phyloP scores from a whole-genome alignment of 92 coral and sea anemone species.

The Epizoanthus stellaris region DNA sequence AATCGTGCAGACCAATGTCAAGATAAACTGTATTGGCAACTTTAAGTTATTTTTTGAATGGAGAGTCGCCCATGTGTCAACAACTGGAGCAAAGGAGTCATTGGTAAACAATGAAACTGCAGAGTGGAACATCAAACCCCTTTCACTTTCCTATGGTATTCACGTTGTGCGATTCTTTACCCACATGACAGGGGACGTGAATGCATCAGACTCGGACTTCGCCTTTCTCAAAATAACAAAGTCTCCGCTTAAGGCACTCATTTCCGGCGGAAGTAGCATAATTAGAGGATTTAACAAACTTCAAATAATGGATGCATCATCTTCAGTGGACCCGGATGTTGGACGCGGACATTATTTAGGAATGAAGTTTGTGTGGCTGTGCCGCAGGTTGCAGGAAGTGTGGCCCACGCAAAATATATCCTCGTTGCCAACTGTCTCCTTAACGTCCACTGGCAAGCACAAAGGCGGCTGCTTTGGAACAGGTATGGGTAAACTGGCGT shows the following conservation, averaged over 20 bases:
- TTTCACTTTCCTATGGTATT: conserved; percentile 32
- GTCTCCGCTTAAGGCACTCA: conserved; percentile 46
- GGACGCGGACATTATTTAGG: background rate
- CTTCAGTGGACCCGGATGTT: conserved; percentile 49
- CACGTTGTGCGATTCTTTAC: conserved; percentile 22
- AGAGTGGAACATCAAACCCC: conserved; percentile 43
- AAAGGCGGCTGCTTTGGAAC: conserved; percentile 83
- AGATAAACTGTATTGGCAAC: conserved; percentile 26
- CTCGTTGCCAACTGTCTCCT: conserved; percentile 13
- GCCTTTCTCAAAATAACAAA: conserved; percentile 39
- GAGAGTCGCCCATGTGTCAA: conserved; percentile 5
- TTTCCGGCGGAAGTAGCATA: conserved; percentile 41
- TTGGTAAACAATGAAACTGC: conserved; percentile 33
- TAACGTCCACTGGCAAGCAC: background rate
- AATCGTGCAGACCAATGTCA: conserved; percentile 62
- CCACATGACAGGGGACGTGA: conserved; percentile 30
- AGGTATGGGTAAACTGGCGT: conserved; percentile 67
- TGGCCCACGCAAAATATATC: conserved; percentile 13
- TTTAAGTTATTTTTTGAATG: conserved; percentile 35
- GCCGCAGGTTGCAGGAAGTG: conserved; percentile 2
- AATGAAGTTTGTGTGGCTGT: conserved; percentile 26
- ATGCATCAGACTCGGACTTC: conserved; percentile 32
- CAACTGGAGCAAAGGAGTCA: background rate
- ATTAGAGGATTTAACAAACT: conserved; percentile 30
- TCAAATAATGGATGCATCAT: conserved; percentile 33